Percentiles rank a stretch among this genome's conserved stretches.
Evolutionary conservation across 1,140 invertebrate species (phyloP).

Genomic region (Odontomachus brunneus): DNA sequence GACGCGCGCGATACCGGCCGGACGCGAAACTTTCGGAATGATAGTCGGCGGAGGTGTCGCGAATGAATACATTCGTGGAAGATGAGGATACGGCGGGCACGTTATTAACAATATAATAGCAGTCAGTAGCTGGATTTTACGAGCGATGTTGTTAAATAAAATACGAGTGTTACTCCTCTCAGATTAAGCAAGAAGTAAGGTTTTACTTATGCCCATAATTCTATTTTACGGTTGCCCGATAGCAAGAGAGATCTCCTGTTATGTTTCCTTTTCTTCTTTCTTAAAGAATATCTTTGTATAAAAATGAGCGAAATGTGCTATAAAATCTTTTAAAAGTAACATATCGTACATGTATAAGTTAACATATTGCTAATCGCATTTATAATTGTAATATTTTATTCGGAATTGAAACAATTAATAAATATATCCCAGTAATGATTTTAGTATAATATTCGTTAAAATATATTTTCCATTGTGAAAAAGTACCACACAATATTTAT

Average conservation of each 20-base stretch:
- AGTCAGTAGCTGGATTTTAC: constrained; percentile 1
- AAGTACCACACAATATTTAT: too few species aligned
- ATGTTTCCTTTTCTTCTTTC: neutral
- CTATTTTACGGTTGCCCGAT: neutral
- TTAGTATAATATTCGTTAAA: too few species aligned
- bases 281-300: neutral
- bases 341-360: neutral
- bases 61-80: constrained; percentile 12
- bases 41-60: neutral
- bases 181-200: neutral
- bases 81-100: neutral
- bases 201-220: neutral
- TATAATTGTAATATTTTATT: too few species aligned
- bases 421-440: too few species aligned
- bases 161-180: neutral
- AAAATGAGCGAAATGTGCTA: too few species aligned
- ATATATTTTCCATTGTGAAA: too few species aligned
- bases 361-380: neutral
- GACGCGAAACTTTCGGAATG: constrained; percentile 28
- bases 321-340: too few species aligned
- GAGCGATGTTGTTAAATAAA: neutral
- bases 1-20: neutral
- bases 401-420: too few species aligned
- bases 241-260: neutral
- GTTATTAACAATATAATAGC: constrained; percentile 4